These are phyloP conservation scores for Acronicta psi DNA, from an alignment of 2,888 invertebrate species.

Conservation along the genomic window DNA sequence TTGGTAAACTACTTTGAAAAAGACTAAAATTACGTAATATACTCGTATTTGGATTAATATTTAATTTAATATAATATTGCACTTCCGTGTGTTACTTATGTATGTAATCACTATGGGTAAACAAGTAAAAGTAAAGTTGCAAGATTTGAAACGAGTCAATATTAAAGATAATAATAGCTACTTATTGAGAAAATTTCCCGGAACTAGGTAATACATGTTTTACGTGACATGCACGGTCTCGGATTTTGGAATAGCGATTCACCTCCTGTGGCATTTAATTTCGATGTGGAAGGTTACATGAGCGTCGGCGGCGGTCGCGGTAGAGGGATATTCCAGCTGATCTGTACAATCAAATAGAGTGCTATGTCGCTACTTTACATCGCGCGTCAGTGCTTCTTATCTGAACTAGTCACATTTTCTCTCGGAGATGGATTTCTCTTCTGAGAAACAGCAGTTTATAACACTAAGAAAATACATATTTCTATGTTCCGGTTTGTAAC, in stretches of 20 bases:
- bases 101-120: conserved; percentile 44
- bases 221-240: neutral
- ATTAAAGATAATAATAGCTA: neutral
- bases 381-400: conserved; percentile 4
- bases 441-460: conserved; percentile 1
- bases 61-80: conserved; percentile 39
- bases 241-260: neutral
- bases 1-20: conserved; percentile 35
- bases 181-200: conserved; percentile 9
- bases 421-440: neutral
- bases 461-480: neutral
- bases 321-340: conserved; percentile 17
- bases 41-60: conserved; percentile 27
- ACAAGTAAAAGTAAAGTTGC: neutral
- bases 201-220: conserved; percentile 11
- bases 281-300: neutral
- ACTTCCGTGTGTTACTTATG: conserved; percentile 20
- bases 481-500: neutral
- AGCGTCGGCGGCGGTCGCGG: neutral
- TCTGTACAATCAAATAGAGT: conserved; percentile 4
- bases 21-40: conserved; percentile 37
- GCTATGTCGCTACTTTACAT: conserved; percentile 16
- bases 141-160: neutral
- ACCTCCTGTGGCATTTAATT: conserved; percentile 17
- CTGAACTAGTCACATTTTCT: conserved; percentile 5